Percentiles rank a stretch among this genome's conserved stretches.
Conservation (phyloP, 2,113 vertebrate species). For the Rutilus rutilus region DNA sequence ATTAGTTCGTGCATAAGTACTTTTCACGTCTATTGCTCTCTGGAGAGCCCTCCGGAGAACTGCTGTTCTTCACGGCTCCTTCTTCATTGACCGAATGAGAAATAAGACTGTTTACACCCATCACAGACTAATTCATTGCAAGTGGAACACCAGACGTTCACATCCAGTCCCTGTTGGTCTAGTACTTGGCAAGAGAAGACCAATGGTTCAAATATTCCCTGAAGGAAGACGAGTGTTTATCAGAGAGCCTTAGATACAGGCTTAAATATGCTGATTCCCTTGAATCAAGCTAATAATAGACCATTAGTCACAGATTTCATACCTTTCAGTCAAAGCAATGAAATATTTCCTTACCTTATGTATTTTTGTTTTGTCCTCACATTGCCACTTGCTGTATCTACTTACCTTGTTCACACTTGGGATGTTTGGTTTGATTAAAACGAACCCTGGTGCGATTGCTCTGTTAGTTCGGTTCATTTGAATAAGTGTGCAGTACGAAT, state of each 20-base stretch:
- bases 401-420: too few relatives aligned
- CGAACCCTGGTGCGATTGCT: too few relatives aligned
- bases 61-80: slow-evolving; percentile 14
- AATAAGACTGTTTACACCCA: slow-evolving; percentile 31
- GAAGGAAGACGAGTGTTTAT: neutral
- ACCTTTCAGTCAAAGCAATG: neutral
- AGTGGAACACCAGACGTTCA: slow-evolving; percentile 9
- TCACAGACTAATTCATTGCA: slow-evolving; percentile 28
- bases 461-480: too few relatives aligned
- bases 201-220: neutral
- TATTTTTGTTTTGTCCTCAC: neutral
- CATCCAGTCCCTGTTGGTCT: slow-evolving; percentile 1
- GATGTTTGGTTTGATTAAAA: too few relatives aligned
- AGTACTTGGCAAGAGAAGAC: slow-evolving; percentile 8
- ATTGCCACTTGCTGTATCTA: neutral
- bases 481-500: too few relatives aligned
- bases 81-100: neutral
- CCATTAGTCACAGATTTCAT: neutral
- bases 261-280: neutral
- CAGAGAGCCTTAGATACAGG: neutral
- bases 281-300: slow-evolving; percentile 15
- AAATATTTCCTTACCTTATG: neutral
- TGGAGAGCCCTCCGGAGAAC: slow-evolving; percentile 27
- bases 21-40: slow-evolving; percentile 42
- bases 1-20: slow-evolving; percentile 50